Conservation (phyloP, 2,888 invertebrate species). For the Nemoura dubitans region DNA sequence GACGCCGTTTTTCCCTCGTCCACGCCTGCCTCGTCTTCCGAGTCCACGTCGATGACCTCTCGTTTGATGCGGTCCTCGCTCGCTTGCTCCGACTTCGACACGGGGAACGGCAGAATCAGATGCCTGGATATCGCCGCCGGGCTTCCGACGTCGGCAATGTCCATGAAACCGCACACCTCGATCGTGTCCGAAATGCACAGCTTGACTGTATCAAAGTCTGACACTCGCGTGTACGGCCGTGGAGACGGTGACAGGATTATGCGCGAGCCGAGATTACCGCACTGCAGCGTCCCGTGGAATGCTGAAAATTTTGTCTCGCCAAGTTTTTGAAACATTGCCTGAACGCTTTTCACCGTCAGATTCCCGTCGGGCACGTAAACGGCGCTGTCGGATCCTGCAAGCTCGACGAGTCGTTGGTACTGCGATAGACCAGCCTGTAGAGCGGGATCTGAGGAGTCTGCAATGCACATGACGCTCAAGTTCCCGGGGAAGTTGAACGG, state of each 20-base stretch:
- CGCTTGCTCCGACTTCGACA: constrained; percentile 51
- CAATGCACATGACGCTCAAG: constrained; percentile 66
- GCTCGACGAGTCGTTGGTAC: constrained; percentile 83
- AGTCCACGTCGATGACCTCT: constrained; percentile 57
- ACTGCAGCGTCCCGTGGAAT: constrained; percentile 75
- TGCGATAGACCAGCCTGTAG: constrained; percentile 69
- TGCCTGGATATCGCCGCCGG: constrained; percentile 92
- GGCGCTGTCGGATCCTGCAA: constrained; percentile 73
- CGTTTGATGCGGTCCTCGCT: constrained; percentile 58
- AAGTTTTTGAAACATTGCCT: constrained; percentile 70
- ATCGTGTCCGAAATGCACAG: constrained; percentile 76
- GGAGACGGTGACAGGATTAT: constrained; percentile 80
- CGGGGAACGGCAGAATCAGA: constrained; percentile 76
- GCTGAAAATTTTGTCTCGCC: constrained; percentile 78
- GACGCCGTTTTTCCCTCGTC: constrained; percentile 85
- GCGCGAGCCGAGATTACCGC: constrained; percentile 78
- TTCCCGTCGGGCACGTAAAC: constrained; percentile 68
- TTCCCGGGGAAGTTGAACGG: constrained; percentile 84
- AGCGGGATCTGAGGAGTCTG: constrained; percentile 56
- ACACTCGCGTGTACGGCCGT: constrained; percentile 66
- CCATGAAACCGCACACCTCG: constrained; percentile 87
- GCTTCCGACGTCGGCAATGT: constrained; percentile 88
- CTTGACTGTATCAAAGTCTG: constrained; percentile 71
- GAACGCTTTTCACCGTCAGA: constrained; percentile 61
- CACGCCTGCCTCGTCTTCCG: constrained; percentile 65